Evolutionary conservation across 1,140 invertebrate genomes (phyloP).

Genomic region (Sesamia nonagrioides): DNA sequence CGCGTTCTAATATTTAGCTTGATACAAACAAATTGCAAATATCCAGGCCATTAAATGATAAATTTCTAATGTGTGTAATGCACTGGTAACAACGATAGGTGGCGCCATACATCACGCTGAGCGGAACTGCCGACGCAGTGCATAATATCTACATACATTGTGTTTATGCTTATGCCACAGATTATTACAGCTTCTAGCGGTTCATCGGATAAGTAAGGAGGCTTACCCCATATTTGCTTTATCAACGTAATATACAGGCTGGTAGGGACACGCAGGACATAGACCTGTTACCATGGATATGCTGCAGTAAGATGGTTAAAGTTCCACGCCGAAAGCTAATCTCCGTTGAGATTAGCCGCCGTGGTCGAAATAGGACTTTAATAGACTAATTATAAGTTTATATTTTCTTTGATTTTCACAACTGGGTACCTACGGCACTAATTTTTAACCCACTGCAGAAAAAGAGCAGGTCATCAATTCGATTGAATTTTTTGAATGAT

Average conservation of each 20-base stretch:
- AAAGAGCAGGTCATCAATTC: too few species aligned
- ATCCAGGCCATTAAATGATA: conserved; percentile 34
- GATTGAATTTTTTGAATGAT: too few species aligned
- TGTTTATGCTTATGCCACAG: background rate
- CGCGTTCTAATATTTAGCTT: conserved; percentile 1
- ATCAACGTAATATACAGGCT: background rate
- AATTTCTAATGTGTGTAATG: conserved; percentile 43
- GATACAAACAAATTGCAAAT: conserved; percentile 24
- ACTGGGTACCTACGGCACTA: too few species aligned
- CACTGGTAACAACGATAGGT: conserved; percentile 43
- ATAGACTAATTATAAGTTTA: too few species aligned
- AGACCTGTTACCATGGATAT: too few species aligned
- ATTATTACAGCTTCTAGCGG: conserved; percentile 1
- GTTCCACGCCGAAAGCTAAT: too few species aligned
- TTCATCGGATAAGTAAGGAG: background rate
- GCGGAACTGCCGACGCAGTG: conserved; percentile 1
- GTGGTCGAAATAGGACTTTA: too few species aligned
- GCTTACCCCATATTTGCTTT: background rate
- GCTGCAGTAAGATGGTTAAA: too few species aligned
- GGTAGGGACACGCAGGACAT: too few species aligned
- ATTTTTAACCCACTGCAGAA: too few species aligned
- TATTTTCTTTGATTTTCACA: too few species aligned
- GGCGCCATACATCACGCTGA: conserved; percentile 26
- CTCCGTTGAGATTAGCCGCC: too few species aligned
- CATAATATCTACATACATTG: conserved; percentile 20